A percentile compares a stretch with the other conserved stretches of the same genome.
These are phyloP conservation scores for Macrosoma leucophasiata DNA, from an alignment of 2,888 invertebrate species.

Conservation along the genomic window DNA sequence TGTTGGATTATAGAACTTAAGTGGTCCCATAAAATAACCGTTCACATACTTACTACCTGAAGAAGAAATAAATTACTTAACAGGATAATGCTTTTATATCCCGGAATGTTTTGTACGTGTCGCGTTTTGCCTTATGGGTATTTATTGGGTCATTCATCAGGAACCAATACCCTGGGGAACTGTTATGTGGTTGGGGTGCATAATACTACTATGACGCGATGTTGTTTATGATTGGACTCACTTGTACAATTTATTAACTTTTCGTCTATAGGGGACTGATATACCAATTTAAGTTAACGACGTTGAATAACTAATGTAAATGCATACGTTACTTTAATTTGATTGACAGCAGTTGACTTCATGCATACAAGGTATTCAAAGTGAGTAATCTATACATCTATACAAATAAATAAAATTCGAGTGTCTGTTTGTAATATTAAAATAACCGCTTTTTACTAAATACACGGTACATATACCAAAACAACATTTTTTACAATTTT, in stretches of 20 bases:
- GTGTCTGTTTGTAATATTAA: too few species aligned
- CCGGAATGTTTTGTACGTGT: constrained; percentile 70
- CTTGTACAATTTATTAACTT: constrained; percentile 58
- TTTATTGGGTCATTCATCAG: constrained; percentile 73
- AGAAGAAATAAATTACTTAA: constrained; percentile 74
- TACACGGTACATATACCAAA: too few species aligned
- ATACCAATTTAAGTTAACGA: too few species aligned
- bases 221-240: constrained; percentile 59
- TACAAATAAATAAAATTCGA: too few species aligned
- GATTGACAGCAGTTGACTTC: too few species aligned
- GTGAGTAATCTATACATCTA: too few species aligned
- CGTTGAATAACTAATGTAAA: too few species aligned
- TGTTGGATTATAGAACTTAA: constrained; percentile 68
- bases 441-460: too few species aligned
- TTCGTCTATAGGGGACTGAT: too few species aligned
- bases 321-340: too few species aligned
- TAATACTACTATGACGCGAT: constrained; percentile 52
- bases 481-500: too few species aligned
- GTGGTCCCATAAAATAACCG: constrained; percentile 68
- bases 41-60: constrained; percentile 63
- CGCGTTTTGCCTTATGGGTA: constrained; percentile 67
- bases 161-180: constrained; percentile 62
- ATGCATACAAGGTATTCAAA: too few species aligned
- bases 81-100: constrained; percentile 73
- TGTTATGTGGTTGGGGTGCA: constrained; percentile 69